Evolutionary conservation across 2,113 vertebrate species (phyloP), one percentile per base, ranked within the genome.

Genomic region (Oxyruncus cristatus): DNA sequence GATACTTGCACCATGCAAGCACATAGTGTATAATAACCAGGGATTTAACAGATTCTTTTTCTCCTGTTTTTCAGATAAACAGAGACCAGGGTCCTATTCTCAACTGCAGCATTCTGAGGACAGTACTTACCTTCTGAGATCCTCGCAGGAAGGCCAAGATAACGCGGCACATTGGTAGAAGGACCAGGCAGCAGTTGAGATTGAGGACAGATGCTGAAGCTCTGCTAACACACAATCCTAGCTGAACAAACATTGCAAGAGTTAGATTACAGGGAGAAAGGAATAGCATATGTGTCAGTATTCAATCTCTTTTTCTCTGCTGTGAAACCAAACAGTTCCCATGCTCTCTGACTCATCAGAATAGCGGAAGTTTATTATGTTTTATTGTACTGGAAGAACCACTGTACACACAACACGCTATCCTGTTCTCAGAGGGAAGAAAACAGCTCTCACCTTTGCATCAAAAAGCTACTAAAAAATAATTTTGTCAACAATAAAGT

Each of bases 201-300:
- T 99, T 99, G 79, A 99, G 98, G 83, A 99, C 98, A 26, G 99
- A 98, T 0, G 99, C 99, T 6, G 99, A 99, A 23, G 99, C 99
- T 98, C 99, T 98, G 98, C 99, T 99, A 95, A 99, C 95, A 97
- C 99, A 99, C 97, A 99, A 98, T 95, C 99, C 99, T 95, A 99
- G 98, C 99, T 99, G 98, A 98, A 98, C 98, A 97, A 97, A 98
- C 23, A 98, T 49, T 97, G 79, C 89, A 93, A 98, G 94, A 92
- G 90, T 98, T 92, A 98, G 95, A 94, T 92, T 79, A 89, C 33
- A 20, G 26, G n/a, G 37, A 91, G 89, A 39, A 59, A 41, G 35
- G n/a, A 46, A 49, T 1, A 5, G 21, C 11, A 68, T 10, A 11
- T 9, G 14, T 50, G 16, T 67, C 89, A 85, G 23, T 42, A 37